A percentile compares a stretch with the other conserved stretches of the same genome.
phyloP scores from a whole-genome alignment of 2,888 invertebrate species.

The Octonoba sinensis region DNA sequence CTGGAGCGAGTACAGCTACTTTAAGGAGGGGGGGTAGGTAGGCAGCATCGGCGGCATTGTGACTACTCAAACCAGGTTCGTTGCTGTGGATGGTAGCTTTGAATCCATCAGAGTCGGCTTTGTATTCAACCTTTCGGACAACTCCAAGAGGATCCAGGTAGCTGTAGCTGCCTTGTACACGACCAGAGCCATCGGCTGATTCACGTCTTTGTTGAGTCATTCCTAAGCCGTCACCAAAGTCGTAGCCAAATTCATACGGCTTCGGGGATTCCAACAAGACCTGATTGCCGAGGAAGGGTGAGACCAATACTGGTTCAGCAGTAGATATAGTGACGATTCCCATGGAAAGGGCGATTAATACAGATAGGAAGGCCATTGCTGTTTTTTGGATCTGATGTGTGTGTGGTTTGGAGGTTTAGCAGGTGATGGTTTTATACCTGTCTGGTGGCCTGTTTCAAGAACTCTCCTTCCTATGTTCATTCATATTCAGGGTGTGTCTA shows the following conservation, averaged over 20 bases:
- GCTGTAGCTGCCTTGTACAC: conserved; percentile 38
- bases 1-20: neutral
- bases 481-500: too few relatives aligned
- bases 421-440: too few relatives aligned
- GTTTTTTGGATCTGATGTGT: too few relatives aligned
- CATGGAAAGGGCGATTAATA: too few relatives aligned
- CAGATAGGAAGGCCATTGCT: too few relatives aligned
- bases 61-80: conserved; percentile 33
- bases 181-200: conserved; percentile 26
- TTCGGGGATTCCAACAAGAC: neutral
- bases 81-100: conserved; percentile 27
- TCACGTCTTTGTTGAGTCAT: conserved; percentile 32
- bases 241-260: conserved; percentile 42
- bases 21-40: conserved; percentile 15
- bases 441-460: too few relatives aligned
- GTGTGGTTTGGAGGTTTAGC: too few relatives aligned
- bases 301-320: too few relatives aligned
- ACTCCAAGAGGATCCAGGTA: conserved; percentile 26
- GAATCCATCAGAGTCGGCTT: conserved; percentile 33
- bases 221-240: conserved; percentile 38
- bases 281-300: neutral
- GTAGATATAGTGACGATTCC: too few relatives aligned
- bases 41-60: conserved; percentile 21
- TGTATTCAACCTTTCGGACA: conserved; percentile 36
- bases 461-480: too few relatives aligned